Evolutionary conservation across 2,797 vertebrate species (phyloP).

Genomic region (Astyanax mexicanus): DNA sequence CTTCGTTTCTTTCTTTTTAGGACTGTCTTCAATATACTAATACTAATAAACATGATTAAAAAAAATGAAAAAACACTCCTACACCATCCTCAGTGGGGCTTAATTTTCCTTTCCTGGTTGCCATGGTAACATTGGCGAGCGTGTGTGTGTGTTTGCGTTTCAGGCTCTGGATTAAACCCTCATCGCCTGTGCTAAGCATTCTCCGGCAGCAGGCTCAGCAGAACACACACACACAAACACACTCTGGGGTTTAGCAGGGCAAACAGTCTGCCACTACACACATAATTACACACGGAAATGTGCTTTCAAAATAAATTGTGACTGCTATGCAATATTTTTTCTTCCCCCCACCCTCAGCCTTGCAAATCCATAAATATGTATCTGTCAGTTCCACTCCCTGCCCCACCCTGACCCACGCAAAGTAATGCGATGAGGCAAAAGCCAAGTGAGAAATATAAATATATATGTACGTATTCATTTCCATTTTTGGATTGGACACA

Average conservation of each 20-base stretch:
- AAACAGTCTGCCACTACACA: conserved; percentile 51
- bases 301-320: conserved; percentile 57
- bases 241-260: conserved; percentile 49
- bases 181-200: conserved; percentile 74
- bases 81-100: conserved; percentile 54
- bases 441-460: conserved; percentile 21
- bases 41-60: conserved; percentile 25
- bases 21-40: too few species aligned
- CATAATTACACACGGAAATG: conserved; percentile 59
- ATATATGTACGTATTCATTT: conserved; percentile 34
- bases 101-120: conserved; percentile 66
- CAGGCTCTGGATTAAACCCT: conserved; percentile 73
- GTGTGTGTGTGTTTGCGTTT: conserved; percentile 65
- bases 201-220: conserved; percentile 46
- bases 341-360: conserved; percentile 16
- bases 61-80: conserved; percentile 23
- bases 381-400: conserved; percentile 41
- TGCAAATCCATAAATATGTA: conserved; percentile 59
- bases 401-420: conserved; percentile 52
- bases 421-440: conserved; percentile 52
- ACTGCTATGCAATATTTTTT: conserved; percentile 45
- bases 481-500: conserved; percentile 45
- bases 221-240: conserved; percentile 13
- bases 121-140: conserved; percentile 69
- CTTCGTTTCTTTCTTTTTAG: too few species aligned